Percentiles rank a stretch among this genome's conserved stretches.
Conservation (phyloP, 2,888 invertebrate genomes). For the Pammene fasciana region DNA sequence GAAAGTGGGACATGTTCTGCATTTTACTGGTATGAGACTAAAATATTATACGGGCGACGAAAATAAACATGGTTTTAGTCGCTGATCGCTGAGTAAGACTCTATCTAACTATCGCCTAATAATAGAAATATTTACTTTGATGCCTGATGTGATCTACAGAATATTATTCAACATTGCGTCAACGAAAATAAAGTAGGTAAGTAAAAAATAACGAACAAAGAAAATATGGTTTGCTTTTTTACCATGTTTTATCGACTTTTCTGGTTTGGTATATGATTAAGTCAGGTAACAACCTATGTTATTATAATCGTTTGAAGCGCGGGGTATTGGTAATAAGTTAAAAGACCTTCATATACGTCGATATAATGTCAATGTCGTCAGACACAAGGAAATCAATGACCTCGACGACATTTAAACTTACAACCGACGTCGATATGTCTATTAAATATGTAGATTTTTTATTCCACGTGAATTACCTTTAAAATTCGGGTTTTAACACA, state of each 20-base stretch:
- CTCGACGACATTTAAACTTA: constrained; percentile 10
- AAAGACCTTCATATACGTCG: constrained; percentile 3
- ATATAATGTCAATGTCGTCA: constrained; percentile 11
- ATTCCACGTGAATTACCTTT: constrained; percentile 14
- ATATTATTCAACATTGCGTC: not conserved
- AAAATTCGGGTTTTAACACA: not conserved
- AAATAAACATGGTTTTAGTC: not conserved
- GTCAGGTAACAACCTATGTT: constrained; percentile 3
- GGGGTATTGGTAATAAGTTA: constrained; percentile 3
- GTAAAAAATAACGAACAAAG: not conserved
- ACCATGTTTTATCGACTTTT: not conserved
- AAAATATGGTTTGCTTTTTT: not conserved
- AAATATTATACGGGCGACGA: not conserved
- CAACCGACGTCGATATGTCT: constrained; percentile 4
- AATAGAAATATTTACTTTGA: too few relatives aligned
- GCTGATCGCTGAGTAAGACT: not conserved
- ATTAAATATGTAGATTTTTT: constrained; percentile 6
- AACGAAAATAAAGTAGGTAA: not conserved
- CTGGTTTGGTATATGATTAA: not conserved
- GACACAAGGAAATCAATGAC: constrained; percentile 14
- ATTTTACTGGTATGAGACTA: constrained; percentile 1
- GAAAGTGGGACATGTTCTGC: constrained; percentile 15
- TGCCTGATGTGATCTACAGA: not conserved
- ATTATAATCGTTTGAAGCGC: constrained; percentile 9
- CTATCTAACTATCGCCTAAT: not conserved